Evolutionary conservation across 2,797 vertebrate species (phyloP).

Genomic region (Scolopax bukidnonensis): DNA sequence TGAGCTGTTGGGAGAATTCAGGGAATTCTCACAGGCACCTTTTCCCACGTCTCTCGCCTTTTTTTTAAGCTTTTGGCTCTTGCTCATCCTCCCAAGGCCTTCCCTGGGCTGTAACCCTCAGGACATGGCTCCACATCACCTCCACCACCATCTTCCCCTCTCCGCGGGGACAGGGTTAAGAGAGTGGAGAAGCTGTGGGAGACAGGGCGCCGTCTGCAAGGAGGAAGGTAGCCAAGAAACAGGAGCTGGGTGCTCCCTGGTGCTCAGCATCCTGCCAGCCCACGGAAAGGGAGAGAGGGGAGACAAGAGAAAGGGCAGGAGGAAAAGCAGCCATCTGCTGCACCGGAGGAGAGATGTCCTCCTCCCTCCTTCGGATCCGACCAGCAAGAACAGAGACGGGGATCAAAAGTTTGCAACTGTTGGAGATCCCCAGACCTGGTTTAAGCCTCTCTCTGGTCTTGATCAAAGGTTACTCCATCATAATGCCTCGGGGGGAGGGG

Average conservation of each 20-base stretch:
- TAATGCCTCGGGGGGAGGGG: conserved; percentile 55
- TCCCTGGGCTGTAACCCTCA: not conserved
- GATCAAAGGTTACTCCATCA: conserved; percentile 66
- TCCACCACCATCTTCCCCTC: too few species aligned
- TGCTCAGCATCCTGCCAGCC: not conserved
- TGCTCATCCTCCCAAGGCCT: not conserved
- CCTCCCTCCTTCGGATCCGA: not conserved
- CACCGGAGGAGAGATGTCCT: not conserved
- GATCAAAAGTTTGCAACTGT: conserved; percentile 44
- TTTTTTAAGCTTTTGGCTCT: not conserved
- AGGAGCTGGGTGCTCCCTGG: not conserved
- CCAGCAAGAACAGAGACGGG: not conserved
- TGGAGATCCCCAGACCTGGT: conserved; percentile 28
- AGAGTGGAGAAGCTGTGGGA: not conserved
- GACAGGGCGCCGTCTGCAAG: not conserved
- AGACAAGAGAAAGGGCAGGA: not conserved
- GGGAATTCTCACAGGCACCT: not conserved
- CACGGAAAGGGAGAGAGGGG: not conserved
- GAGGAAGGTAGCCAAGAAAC: not conserved
- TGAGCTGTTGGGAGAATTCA: not conserved
- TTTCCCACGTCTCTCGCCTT: not conserved
- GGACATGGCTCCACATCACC: not conserved
- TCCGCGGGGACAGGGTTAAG: not conserved
- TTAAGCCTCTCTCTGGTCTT: conserved; percentile 65
- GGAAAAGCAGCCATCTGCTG: not conserved